phyloP scores from a whole-genome alignment of 2,888 invertebrate species.

The Apeira syringaria region DNA sequence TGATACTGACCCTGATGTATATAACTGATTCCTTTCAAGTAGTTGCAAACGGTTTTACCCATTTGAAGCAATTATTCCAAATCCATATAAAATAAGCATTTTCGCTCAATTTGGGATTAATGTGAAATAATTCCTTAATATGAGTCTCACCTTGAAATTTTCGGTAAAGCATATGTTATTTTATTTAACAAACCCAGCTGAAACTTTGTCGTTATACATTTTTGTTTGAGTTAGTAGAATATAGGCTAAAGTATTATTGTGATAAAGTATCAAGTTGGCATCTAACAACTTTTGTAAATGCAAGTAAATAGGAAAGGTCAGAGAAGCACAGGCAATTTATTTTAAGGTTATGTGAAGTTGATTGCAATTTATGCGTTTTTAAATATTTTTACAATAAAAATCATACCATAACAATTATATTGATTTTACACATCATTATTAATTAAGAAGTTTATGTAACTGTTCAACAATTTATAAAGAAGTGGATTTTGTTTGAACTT shows the following conservation, averaged over 20 bases:
- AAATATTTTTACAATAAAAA: conserved; percentile 21
- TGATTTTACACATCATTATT: conserved; percentile 12
- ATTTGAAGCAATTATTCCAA: conserved; percentile 37
- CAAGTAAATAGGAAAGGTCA: conserved; percentile 21
- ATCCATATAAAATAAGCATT: conserved; percentile 39
- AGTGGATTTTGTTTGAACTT: conserved; percentile 12
- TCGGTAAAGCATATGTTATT: neutral
- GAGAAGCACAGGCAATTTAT: conserved; percentile 23
- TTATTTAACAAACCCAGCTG: neutral
- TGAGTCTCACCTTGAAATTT: conserved; percentile 46
- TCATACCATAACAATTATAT: conserved; percentile 23
- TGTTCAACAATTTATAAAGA: too few species aligned
- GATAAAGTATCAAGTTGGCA: conserved; percentile 3
- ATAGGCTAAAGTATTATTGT: neutral
- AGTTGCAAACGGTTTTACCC: conserved; percentile 14
- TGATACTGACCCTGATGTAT: neutral
- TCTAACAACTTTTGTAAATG: conserved; percentile 2
- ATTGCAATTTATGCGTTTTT: conserved; percentile 22
- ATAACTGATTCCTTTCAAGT: conserved; percentile 1
- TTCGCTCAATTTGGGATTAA: conserved; percentile 35
- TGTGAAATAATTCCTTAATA: conserved; percentile 52
- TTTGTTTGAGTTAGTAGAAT: neutral
- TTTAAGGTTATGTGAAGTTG: conserved; percentile 25
- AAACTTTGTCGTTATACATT: conserved; percentile 4
- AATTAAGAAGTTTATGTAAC: conserved; percentile 4